Base-by-base conservation (phyloP, 1,140 invertebrate genomes). In the Drosophila bocqueti region DNA sequence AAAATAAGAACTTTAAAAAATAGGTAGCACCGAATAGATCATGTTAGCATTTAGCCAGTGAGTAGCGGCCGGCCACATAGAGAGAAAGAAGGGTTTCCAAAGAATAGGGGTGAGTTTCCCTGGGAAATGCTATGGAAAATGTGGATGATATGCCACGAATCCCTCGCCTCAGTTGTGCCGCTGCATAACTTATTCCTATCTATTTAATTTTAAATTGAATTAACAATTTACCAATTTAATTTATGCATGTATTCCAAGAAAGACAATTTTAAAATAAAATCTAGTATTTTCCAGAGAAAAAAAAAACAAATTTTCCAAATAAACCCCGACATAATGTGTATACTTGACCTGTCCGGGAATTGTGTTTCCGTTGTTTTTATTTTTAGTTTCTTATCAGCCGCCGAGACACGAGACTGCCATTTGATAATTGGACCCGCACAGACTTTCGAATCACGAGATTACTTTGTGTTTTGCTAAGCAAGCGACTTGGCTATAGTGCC, bases 301-400 rank as follows among this genome's bases (percentile, higher is more conserved):
- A 15, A 54, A 24, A 24, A 55, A 3, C 2, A 1, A 13, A 4
- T 9, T 31, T 13, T 50, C 21, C n/a, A 9, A 31, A n/a, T 76
- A 61, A 62, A 78, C 75, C 75, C 75, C 43, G 75, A 78, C 34
- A 2, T 21, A 34, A 9, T 52, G 61, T 36, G 60, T 11, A 59
- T 43, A 5, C 36, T 36, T 38, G 24, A 45, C 52, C 49, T 31
- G 49, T 61, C 43, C 13, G 18, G 38, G 18, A 18, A 60, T 40
- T 57, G 75, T 69, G 64, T 60, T 78, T 78, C 64, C 75, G 74
- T 36, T 76, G 40, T 66, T 55, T 76, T 67, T 76, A 60, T 60
- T 76, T 76, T 59, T 11, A 11, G 26, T 2, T 29, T 42, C 47
- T 67, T 67, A 76, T 76, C 73, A 76, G 52, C 9, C 6, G n/a